Conservation (phyloP, 1,140 invertebrate genomes). For the Apis mellifera region Amel_HAv3.1 CM009938.2:3659001-3659500, state of each 20-base stretch:
- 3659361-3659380: conserved; percentile 18
- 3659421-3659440: conserved; percentile 30
- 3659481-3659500: conserved; percentile 49
- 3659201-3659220: too few species aligned
- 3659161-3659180: too few species aligned
- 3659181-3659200: too few species aligned
- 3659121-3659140: too few species aligned
- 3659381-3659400: conserved; percentile 26
- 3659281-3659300: not conserved
- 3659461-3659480: conserved; percentile 50
- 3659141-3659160: too few species aligned
- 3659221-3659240: too few species aligned
- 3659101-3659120: too few species aligned
- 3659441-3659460: conserved; percentile 39
- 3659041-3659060: too few species aligned
- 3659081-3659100: too few species aligned
- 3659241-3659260: not conserved
- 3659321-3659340: not conserved
- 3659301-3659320: not conserved
- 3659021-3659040: too few species aligned
- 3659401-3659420: conserved; percentile 38
- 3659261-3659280: not conserved
- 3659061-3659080: too few species aligned
- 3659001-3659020: not conserved
- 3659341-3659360: not conserved